Evolutionary conservation across 92 coral and sea anemone species (phyloP).

Genomic region (Heteractis magnifica): DNA sequence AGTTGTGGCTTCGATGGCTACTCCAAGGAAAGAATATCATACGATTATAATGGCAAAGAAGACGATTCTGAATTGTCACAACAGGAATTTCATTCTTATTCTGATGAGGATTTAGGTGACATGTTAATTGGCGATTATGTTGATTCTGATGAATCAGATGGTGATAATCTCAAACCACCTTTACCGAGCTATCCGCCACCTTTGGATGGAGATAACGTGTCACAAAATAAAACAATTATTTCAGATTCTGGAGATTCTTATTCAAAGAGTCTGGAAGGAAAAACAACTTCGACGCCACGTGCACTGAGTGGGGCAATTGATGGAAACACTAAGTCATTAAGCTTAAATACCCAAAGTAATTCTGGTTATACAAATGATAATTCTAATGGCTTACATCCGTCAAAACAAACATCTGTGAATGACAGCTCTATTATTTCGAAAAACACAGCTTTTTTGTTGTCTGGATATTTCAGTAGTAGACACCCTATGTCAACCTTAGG

Average conservation of each 20-base stretch:
- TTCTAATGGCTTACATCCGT: neutral
- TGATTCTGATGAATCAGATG: constrained; percentile 36
- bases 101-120: constrained; percentile 43
- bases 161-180: constrained; percentile 15
- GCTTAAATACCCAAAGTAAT: neutral
- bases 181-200: constrained; percentile 28
- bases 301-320: neutral
- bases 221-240: neutral
- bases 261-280: neutral
- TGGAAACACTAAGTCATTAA: neutral
- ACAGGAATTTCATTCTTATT: constrained; percentile 2
- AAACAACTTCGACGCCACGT: neutral
- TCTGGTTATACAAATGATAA: neutral
- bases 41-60: neutral
- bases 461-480: neutral
- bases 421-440: neutral
- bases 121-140: constrained; percentile 41
- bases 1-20: neutral
- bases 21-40: constrained; percentile 6
- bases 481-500: neutral
- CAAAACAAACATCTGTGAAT: neutral
- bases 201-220: neutral
- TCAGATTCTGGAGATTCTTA: neutral
- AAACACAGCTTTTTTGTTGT: neutral
- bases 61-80: constrained; percentile 15